Evolutionary conservation across 2,888 invertebrate species (phyloP).

Genomic region (Lysandra coridon): DNA sequence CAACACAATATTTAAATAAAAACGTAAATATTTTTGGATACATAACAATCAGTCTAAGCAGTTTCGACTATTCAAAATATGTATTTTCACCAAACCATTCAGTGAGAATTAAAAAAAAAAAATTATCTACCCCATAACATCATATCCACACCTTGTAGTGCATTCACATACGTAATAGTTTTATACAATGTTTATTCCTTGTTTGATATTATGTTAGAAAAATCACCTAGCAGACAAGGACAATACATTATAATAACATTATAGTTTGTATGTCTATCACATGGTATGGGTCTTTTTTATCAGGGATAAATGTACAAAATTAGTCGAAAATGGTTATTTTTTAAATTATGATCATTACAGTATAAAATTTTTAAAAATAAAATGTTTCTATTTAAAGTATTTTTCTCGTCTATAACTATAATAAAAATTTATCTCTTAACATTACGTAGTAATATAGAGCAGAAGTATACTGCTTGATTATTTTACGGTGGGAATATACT

Average conservation of each 20-base stretch:
- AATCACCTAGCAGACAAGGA: neutral
- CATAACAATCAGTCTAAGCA: constrained; percentile 32
- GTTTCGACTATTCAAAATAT: constrained; percentile 35
- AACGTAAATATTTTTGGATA: constrained; percentile 21
- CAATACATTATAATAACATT: neutral
- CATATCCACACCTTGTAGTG: neutral
- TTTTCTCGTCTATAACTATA: constrained; percentile 43
- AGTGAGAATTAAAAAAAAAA: neutral
- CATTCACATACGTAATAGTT: neutral
- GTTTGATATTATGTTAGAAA: neutral
- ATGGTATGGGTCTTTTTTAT: neutral
- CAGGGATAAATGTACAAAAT: constrained; percentile 34
- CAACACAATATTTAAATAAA: constrained; percentile 31
- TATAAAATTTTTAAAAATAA: constrained; percentile 45
- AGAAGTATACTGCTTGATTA: constrained; percentile 58
- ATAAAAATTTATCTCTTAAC: constrained; percentile 42
- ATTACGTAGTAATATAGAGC: constrained; percentile 44
- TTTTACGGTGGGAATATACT: constrained; percentile 75
- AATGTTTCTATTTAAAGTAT: constrained; percentile 57
- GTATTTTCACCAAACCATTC: constrained; percentile 27
- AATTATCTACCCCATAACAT: neutral
- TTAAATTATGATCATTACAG: constrained; percentile 40
- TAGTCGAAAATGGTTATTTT: constrained; percentile 37
- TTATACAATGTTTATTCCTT: neutral
- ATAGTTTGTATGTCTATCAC: no score